Evolutionary conservation across 53 echinoderm and acorn worm genomes (phyloP).

Genomic region (Patiria pectinifera): DNA sequence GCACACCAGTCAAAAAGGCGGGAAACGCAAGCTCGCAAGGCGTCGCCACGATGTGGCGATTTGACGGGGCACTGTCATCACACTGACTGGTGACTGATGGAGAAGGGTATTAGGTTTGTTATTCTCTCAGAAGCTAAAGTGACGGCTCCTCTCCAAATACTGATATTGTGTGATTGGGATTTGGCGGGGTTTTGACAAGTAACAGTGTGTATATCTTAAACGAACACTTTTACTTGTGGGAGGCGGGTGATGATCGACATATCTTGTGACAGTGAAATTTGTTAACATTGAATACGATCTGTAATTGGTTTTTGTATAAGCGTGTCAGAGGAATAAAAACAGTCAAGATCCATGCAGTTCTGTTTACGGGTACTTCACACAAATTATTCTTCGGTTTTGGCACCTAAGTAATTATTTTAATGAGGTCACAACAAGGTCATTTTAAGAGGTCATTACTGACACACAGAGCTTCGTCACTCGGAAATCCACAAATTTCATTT

Average conservation of each 20-base stretch:
- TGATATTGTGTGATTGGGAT: neutral
- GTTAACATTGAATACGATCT: neutral
- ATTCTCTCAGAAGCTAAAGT: neutral
- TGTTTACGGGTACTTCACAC: neutral
- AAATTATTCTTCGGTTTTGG: too few relatives aligned
- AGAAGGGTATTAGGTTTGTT: conserved; percentile 3
- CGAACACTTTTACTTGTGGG: neutral
- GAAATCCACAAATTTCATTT: too few relatives aligned
- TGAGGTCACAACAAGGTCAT: too few relatives aligned
- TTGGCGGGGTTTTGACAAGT: neutral
- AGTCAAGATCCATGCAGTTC: neutral
- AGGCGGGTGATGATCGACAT: neutral
- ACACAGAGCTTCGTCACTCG: too few relatives aligned
- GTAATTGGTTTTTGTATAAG: neutral
- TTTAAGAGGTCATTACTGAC: too few relatives aligned
- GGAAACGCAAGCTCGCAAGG: conserved; percentile 35
- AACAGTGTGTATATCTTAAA: neutral
- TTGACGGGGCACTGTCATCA: neutral
- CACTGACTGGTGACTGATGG: conserved; percentile 3
- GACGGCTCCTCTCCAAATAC: neutral
- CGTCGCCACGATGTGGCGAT: conserved; percentile 29
- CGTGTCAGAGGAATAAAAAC: neutral
- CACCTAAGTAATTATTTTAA: too few relatives aligned
- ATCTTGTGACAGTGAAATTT: neutral
- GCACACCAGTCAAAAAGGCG: neutral